Percentiles rank a stretch among this genome's conserved stretches.
Conservation (phyloP, 2,797 vertebrate genomes). For the Chaetodon trifasciatus region DNA sequence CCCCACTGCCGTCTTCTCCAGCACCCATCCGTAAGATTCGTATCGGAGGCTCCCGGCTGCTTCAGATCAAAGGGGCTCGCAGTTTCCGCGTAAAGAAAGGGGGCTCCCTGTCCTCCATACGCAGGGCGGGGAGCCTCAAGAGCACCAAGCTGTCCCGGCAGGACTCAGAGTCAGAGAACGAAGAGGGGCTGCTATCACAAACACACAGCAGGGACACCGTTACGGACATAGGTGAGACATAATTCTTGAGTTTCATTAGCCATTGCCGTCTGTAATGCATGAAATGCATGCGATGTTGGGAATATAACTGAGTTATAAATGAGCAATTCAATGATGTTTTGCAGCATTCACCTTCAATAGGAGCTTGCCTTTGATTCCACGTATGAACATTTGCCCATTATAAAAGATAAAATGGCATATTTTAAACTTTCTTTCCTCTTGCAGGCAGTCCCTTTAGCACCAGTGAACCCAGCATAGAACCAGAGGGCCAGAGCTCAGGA, state of each 20-base stretch:
- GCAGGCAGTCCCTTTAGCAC: constrained; percentile 97
- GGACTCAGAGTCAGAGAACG: constrained; percentile 99
- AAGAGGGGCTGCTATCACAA: constrained; percentile 96
- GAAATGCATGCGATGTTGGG: no score
- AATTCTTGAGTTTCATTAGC: neutral
- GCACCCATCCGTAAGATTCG: constrained; percentile 94
- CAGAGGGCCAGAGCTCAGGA: constrained; percentile 91
- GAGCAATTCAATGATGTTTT: neutral
- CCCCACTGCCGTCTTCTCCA: constrained; percentile 43
- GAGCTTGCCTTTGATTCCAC: neutral
- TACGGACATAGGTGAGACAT: constrained; percentile 92
- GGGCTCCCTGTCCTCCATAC: constrained; percentile 97
- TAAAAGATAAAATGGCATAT: neutral
- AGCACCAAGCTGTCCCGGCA: constrained; percentile 98
- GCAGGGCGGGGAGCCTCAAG: constrained; percentile 97
- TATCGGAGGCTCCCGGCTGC: constrained; percentile 96
- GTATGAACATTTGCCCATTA: neutral
- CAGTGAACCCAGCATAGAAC: constrained; percentile 98
- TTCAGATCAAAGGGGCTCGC: constrained; percentile 99
- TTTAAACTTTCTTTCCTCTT: constrained; percentile 12
- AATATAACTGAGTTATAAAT: no score
- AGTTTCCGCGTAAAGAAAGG: constrained; percentile 99
- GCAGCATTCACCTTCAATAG: neutral
- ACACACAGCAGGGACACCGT: constrained; percentile 95
- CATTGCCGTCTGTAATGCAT: neutral